Evolutionary conservation across 2,797 vertebrate genomes (phyloP).

Genomic region (Scomberomorus guttatus): DNA sequence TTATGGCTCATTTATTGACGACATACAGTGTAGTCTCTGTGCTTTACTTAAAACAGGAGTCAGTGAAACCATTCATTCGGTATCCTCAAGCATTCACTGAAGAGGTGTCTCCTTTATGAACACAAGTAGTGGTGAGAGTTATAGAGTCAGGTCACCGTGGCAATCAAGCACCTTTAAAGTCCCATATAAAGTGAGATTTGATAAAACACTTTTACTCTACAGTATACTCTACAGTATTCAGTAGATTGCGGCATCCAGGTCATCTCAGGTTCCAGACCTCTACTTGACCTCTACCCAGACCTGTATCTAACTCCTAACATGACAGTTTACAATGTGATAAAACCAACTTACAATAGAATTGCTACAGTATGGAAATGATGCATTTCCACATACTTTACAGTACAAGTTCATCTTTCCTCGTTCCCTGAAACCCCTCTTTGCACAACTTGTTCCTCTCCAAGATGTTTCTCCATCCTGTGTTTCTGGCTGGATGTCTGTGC

Average conservation of each 20-base stretch:
- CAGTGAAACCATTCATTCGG: slow-evolving; percentile 14
- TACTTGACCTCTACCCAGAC: slow-evolving; percentile 29
- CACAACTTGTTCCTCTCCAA: background rate
- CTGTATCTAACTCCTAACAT: slow-evolving; percentile 9
- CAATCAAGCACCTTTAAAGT: slow-evolving; percentile 33
- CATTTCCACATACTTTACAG: slow-evolving; percentile 44
- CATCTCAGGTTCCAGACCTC: slow-evolving; percentile 48
- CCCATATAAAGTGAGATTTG: slow-evolving; percentile 7
- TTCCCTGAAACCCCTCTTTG: slow-evolving; percentile 3
- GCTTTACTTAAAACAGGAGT: slow-evolving; percentile 7
- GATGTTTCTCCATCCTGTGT: background rate
- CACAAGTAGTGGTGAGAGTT: slow-evolving; percentile 17
- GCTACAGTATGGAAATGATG: slow-evolving; percentile 45
- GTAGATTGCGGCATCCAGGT: slow-evolving; percentile 18
- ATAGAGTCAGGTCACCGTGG: slow-evolving; percentile 1
- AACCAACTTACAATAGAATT: slow-evolving; percentile 36
- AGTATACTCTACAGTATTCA: too few relatives aligned
- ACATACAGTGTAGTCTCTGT: slow-evolving; percentile 24
- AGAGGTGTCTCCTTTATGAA: slow-evolving; percentile 15
- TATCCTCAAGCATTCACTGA: background rate
- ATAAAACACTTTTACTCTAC: slow-evolving; percentile 14
- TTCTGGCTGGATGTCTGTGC: background rate
- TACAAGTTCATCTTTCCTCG: slow-evolving; percentile 36
- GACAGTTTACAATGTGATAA: slow-evolving; percentile 16
- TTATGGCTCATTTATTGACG: slow-evolving; percentile 26